Evolutionary conservation across 2,888 invertebrate genomes (phyloP).

Genomic region (Drosophila peninsularis): DNA sequence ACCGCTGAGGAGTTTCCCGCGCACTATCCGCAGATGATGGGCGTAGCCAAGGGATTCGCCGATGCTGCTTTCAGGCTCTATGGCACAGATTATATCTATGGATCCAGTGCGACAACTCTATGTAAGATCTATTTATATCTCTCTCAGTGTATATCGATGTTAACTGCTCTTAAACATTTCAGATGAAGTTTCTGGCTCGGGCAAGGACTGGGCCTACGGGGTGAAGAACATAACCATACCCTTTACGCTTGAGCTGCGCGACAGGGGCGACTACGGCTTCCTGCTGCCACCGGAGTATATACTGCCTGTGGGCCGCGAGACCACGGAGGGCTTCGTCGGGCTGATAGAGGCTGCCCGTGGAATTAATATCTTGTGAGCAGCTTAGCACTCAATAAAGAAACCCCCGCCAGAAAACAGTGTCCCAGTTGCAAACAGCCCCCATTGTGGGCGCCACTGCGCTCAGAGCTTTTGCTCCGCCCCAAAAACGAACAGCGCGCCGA

Average conservation of each 20-base stretch:
- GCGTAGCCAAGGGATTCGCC: constrained; percentile 86
- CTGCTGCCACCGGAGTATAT: constrained; percentile 88
- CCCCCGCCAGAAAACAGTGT: not conserved
- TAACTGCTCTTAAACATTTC: constrained; percentile 1
- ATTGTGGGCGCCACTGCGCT: constrained; percentile 54
- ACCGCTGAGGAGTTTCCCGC: constrained; percentile 84
- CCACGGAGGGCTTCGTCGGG: constrained; percentile 86
- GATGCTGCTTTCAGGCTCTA: constrained; percentile 85
- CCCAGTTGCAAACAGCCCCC: constrained; percentile 47
- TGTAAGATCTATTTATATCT: constrained; percentile 82
- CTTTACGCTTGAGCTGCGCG: constrained; percentile 87
- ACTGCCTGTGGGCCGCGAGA: constrained; percentile 87
- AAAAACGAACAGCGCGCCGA: constrained; percentile 60
- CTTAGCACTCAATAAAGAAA: constrained; percentile 36
- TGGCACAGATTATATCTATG: constrained; percentile 86
- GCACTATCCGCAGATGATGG: constrained; percentile 85
- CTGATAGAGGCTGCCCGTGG: constrained; percentile 85
- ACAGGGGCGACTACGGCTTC: constrained; percentile 88
- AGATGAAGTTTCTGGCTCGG: constrained; percentile 84
- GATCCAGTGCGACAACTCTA: constrained; percentile 87
- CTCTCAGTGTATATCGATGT: not conserved
- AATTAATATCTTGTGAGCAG: constrained; percentile 56
- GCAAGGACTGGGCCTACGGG: constrained; percentile 86
- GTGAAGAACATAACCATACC: constrained; percentile 86
- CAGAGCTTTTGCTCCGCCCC: constrained; percentile 75